Base-by-base conservation (phyloP, 2,888 invertebrate species). In the Diadegma fenestrale region DNA sequence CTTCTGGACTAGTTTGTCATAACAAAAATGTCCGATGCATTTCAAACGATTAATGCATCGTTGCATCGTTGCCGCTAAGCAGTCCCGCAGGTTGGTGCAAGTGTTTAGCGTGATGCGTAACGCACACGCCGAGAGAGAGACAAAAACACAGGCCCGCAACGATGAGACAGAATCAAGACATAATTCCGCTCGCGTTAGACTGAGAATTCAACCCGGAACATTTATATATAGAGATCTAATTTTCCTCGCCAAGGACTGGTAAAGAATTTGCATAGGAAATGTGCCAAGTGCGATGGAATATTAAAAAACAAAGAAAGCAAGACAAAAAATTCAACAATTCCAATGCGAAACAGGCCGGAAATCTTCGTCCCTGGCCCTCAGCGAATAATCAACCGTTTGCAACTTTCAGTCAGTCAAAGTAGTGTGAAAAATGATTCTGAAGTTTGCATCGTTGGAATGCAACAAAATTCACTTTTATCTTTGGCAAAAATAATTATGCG, bases 1-100 rank as follows among this genome's bases (percentile, higher is more conserved):
- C 78, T 73, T 82, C 82, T 84, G 87, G 86, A 87, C 87, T 77
- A 73, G 37, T 66, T 84, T 90, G 91, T 91, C 91, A 91, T 88
- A 91, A 91, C 91, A 91, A 66, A 84, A 87, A 45, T 82, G 87
- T 87, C 90, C 86, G 83, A 88, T 90, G 89, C 89, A 90, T 90
- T 89, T 88, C 88, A 79, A 88, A 89, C 88, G 87, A 89, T 89
- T 90, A 87, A 75, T 90, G 89, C 83, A 89, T 91, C 91, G 14
- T 26, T 90, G 89, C 83, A 89, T 91, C 91, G 14, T 26, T 26
- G 89, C 88, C 54, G 22, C 22, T 26, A 73, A 45, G 26, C 3
- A 43, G 17, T n/a, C 17, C 22, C 8, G 19, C 19, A n/a, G 4
- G n/a, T 64, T 41, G 45, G 43, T 48, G 12, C n/a, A n/a, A n/a